Percentiles rank a stretch among this genome's conserved stretches.
Conservation (phyloP, 64 coral and sea anemone species). For the Actinia equina region DNA sequence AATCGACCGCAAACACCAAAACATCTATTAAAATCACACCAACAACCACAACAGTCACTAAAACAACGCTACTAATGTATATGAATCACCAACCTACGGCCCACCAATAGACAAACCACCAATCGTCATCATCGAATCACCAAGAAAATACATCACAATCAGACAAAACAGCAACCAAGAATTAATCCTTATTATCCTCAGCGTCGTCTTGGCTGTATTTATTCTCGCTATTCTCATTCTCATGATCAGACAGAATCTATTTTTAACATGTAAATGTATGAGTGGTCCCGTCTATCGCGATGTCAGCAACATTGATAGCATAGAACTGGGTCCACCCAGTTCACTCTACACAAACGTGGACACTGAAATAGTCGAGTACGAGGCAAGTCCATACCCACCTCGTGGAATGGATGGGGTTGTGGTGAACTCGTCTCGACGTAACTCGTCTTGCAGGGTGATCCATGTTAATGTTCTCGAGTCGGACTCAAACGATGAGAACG, state of each 20-base stretch:
- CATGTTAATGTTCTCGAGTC: slow-evolving; percentile 32
- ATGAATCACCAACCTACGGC: background rate
- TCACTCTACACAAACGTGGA: slow-evolving; percentile 52
- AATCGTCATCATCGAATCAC: slow-evolving; percentile 66
- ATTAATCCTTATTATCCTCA: slow-evolving; percentile 78
- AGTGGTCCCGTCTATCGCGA: slow-evolving; percentile 51
- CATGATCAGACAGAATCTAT: slow-evolving; percentile 61
- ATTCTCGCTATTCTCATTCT: slow-evolving; percentile 75
- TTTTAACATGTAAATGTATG: slow-evolving; percentile 76
- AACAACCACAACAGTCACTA: background rate
- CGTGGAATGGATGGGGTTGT: background rate
- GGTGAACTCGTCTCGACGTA: background rate
- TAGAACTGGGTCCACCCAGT: slow-evolving; percentile 62
- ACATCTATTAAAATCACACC: background rate
- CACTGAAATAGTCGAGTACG: slow-evolving; percentile 62
- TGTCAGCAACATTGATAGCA: slow-evolving; percentile 57
- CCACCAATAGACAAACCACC: slow-evolving; percentile 18
- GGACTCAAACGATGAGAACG: slow-evolving; percentile 53
- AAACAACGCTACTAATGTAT: slow-evolving; percentile 18
- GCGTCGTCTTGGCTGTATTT: slow-evolving; percentile 80
- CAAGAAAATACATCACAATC: slow-evolving; percentile 80
- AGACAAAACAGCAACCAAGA: slow-evolving; percentile 75
- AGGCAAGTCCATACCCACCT: slow-evolving; percentile 67
- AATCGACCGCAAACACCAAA: background rate
- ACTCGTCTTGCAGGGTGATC: background rate